Evolutionary conservation across 2,888 invertebrate species (phyloP).

Genomic region (Chloroclysta siterata): DNA sequence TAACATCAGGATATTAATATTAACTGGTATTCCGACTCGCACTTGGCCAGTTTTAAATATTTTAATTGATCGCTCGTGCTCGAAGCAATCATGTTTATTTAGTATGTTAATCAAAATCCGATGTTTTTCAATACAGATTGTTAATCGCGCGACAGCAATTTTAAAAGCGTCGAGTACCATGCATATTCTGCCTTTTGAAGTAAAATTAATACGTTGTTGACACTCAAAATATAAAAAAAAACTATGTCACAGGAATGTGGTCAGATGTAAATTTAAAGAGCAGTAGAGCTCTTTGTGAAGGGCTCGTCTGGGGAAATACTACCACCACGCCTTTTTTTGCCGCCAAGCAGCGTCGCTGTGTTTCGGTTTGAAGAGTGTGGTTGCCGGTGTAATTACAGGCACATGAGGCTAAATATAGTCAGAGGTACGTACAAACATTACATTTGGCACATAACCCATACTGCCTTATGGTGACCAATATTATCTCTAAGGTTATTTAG

Average conservation of each 20-base stretch:
- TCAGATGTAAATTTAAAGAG: too few species aligned
- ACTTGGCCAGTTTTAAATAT: conserved; percentile 4
- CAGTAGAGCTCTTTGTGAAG: too few species aligned
- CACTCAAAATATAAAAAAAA: not conserved
- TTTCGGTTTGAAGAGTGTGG: too few species aligned
- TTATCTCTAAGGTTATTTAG: too few species aligned
- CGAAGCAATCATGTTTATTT: conserved; percentile 13
- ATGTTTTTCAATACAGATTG: conserved; percentile 17
- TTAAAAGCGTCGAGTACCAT: conserved; percentile 5
- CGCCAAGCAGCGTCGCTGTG: too few species aligned
- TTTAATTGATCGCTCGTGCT: conserved; percentile 7
- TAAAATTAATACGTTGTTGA: not conserved
- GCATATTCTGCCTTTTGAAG: not conserved
- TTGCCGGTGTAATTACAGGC: too few species aligned
- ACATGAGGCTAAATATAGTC: too few species aligned
- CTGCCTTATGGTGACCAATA: too few species aligned
- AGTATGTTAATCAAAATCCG: conserved; percentile 9
- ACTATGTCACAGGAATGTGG: not conserved
- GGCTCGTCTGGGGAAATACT: too few species aligned
- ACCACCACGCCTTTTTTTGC: too few species aligned
- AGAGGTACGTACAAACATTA: too few species aligned
- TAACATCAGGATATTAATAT: not conserved
- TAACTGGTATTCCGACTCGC: not conserved
- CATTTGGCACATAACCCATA: too few species aligned
- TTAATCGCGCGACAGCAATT: conserved; percentile 3